Conservation (phyloP, 2,888 invertebrate species). For the Drosophila cracens region DNA sequence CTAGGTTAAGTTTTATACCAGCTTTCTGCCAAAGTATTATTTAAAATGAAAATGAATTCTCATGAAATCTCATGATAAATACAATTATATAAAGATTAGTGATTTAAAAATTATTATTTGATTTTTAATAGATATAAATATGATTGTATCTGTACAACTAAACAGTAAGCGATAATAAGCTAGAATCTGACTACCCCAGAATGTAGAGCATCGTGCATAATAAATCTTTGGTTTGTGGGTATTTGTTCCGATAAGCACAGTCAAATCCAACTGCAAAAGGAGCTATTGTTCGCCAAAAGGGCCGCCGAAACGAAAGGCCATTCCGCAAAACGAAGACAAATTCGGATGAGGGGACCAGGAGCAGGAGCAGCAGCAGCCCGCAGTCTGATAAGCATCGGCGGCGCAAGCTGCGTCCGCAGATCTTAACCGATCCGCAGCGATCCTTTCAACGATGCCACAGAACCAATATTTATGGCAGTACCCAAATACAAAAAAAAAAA, state of each 20-base stretch:
- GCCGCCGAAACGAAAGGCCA: slow-evolving; percentile 40
- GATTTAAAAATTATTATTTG: not conserved
- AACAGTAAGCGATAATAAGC: not conserved
- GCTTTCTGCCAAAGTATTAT: not conserved
- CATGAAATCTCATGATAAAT: not conserved
- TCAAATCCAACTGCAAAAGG: slow-evolving; percentile 68
- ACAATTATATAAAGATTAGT: not conserved
- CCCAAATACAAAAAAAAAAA: slow-evolving; percentile 28
- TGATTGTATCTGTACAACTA: not conserved
- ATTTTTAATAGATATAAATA: not conserved
- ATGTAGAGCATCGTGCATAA: slow-evolving; percentile 63
- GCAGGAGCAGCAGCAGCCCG: slow-evolving; percentile 8
- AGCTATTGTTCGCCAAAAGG: slow-evolving; percentile 72
- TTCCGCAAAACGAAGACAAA: slow-evolving; percentile 59
- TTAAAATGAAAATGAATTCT: not conserved
- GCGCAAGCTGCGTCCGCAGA: slow-evolving; percentile 64
- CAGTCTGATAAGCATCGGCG: slow-evolving; percentile 68
- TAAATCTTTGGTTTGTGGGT: slow-evolving; percentile 66
- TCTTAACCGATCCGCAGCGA: slow-evolving; percentile 47
- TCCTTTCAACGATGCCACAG: slow-evolving; percentile 53
- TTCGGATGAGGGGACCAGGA: slow-evolving; percentile 40
- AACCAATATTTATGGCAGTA: slow-evolving; percentile 68
- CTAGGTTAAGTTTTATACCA: not conserved
- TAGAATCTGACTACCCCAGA: not conserved
- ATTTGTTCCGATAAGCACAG: slow-evolving; percentile 51